Evolutionary conservation across 35 echinoderm and acorn worm genomes (phyloP), one percentile per base, ranked within the genome.

Genomic region (Lytechinus pictus): DNA sequence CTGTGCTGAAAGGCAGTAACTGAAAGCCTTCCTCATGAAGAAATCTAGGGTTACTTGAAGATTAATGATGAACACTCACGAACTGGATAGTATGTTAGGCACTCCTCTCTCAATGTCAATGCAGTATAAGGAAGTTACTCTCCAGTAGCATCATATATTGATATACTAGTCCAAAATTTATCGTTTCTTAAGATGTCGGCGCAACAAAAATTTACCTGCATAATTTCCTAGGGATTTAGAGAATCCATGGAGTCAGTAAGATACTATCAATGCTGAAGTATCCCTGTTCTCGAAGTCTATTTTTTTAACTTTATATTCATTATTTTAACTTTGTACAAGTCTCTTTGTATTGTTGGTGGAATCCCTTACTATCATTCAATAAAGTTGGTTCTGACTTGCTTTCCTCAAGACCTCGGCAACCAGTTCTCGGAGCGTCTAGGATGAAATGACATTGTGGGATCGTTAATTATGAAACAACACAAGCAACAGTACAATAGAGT

Each of bases 381-480:
- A 87, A 9, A 97, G 55, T 93, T 98, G 97, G 79, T 98, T 98
- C 29, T 96, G 94, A 28, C 95, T 87, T 27, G 97, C 72, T 95
- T 98, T 98, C 71, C 97, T 89, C 54, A 98, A 94, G 21, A 98
- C 97, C 51, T 97, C 96, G 16, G 95, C 66, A 5, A 98, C 97
- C 13, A 98, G 96, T 57, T 98, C 97, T 93, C 97, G 87, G 86
- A 98, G 95, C 60, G 97, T 98, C 97, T 98, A 92, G 72, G 24
- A 53, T 56, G 86, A 96, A 79, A 27, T 29, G 54, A 91, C 94
- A 95, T 93, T 11, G 9, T 92, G 91, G 54, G 13, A 92, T 12
- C 0, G 60, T 6, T 27, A 44, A 44, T 44, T 44, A 44, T 44
- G 33, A 44, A 44, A 44, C 2, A n/a, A 44, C 14, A 95, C 44